Base-by-base conservation (phyloP, 1,140 invertebrate genomes). In the Lepidostoma basale region DNA sequence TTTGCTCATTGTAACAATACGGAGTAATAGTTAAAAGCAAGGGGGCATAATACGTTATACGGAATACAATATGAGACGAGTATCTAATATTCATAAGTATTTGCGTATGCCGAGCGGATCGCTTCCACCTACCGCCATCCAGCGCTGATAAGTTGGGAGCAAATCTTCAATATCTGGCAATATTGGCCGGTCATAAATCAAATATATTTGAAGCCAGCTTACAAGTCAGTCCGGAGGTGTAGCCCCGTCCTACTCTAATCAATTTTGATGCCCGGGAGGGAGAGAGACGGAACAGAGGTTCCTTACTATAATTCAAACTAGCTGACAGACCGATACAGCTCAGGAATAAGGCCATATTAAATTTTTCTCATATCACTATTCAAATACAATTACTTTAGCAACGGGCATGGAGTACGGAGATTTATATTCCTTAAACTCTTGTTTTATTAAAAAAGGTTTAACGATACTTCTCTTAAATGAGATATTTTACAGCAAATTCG, bases 281-380 rank as follows among this genome's bases (percentile, higher is more conserved):
- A 66, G 16, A 26, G 63, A 49, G 49, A 49, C 33, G 49, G 49
- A 33, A 12, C 36, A 9, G 18, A n/a, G 30, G 18, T 66, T 28
- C 45, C 45, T 62, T 62, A 64, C 68, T 63, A 73, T 73, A 73
- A 73, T 67, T 73, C 71, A 73, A 49, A 68, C 58, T 70, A 54
- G 71, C 71, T 73, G 71, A 73, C 71, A 67, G 71, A 63, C 69
- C 68, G 60, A 73, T 70, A 70, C 71, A 70, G 72, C 62, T 68
- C 25, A 68, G 67, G 66, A 65, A 68, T 71, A 70, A 70, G 59
- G 66, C 40, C 72, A 73, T 73, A 73, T 73, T 73, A 73, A 73
- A 73, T 70, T 70, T 67, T 73, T 62, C 68, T 58, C 59, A 69
- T 72, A 64, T 65, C 16, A 56, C 52, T 30, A 33, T 56, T 30